Evolutionary conservation across 2,113 vertebrate species (phyloP).

Genomic region (Coryphaenoides rupestris): DNA sequence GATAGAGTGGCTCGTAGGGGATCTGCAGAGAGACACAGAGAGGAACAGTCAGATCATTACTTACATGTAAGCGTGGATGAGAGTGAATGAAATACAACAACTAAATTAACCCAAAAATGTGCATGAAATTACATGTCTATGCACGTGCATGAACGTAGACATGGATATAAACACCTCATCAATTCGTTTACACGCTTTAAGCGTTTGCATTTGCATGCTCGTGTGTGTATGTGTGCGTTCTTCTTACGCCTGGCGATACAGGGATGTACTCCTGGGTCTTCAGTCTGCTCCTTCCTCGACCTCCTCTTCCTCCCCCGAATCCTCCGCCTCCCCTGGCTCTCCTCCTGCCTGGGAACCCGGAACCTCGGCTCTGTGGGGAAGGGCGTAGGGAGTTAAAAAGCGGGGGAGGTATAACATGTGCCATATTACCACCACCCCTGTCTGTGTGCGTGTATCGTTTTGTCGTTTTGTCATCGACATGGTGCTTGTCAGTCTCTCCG

Average conservation of each 20-base stretch:
- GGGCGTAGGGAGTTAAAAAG: neutral
- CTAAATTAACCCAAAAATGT: neutral
- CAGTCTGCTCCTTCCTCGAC: slow-evolving; percentile 87
- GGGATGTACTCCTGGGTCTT: slow-evolving; percentile 81
- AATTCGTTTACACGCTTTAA: neutral
- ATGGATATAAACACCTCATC: neutral
- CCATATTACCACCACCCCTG: neutral
- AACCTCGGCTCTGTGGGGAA: slow-evolving; percentile 88
- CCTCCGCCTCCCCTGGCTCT: slow-evolving; percentile 83
- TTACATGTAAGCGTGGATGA: neutral
- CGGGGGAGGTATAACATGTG: neutral
- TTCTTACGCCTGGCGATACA: slow-evolving; percentile 83
- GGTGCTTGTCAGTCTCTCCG: no score
- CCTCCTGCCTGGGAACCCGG: slow-evolving; percentile 88
- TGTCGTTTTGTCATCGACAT: no score
- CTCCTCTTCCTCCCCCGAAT: slow-evolving; percentile 82
- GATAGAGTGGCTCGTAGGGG: slow-evolving; percentile 29
- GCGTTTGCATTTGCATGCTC: neutral
- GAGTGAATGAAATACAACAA: neutral
- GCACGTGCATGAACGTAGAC: neutral
- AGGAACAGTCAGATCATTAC: neutral
- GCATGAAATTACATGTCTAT: neutral
- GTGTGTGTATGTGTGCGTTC: slow-evolving; percentile 4
- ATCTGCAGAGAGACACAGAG: neutral
- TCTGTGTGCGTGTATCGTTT: no score